A percentile compares a stretch with the other conserved stretches of the same genome.
These are phyloP conservation scores for Ostrea edulis DNA, from an alignment of 1,140 invertebrate genomes.

Conservation along the genomic window DNA sequence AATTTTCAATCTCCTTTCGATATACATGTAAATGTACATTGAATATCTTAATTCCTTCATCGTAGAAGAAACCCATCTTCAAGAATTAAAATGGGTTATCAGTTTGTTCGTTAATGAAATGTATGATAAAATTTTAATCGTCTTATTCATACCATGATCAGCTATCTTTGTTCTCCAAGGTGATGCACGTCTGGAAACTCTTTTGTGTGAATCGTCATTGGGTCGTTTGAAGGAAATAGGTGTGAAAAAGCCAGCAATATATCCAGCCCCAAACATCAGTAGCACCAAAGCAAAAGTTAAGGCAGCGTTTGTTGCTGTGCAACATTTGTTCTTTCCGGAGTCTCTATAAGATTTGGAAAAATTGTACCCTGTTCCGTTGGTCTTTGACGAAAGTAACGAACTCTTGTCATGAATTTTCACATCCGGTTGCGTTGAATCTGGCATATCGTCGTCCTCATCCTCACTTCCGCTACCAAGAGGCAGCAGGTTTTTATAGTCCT, in stretches of 20 bases:
- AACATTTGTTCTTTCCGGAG: constrained; percentile 43
- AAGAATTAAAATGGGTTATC: too few species aligned
- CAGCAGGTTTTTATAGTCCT: constrained; percentile 57
- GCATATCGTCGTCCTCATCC: constrained; percentile 53
- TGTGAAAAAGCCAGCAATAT: constrained; percentile 64
- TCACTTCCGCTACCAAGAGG: constrained; percentile 61
- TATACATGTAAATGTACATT: too few species aligned
- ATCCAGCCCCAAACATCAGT: constrained; percentile 62
- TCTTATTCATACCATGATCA: constrained; percentile 57
- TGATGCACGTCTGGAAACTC: constrained; percentile 50
- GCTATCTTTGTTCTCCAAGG: constrained; percentile 64
- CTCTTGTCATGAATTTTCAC: constrained; percentile 48
- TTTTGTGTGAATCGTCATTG: background rate
- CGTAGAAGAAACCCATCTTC: too few species aligned
- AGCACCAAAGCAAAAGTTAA: constrained; percentile 56
- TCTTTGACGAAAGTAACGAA: constrained; percentile 39
- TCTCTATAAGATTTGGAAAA: constrained; percentile 47
- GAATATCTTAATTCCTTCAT: too few species aligned
- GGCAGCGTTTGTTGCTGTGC: constrained; percentile 58
- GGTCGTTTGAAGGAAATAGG: constrained; percentile 37
- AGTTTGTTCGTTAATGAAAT: too few species aligned
- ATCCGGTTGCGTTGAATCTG: constrained; percentile 46
- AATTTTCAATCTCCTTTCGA: too few species aligned
- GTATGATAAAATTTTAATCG: background rate
- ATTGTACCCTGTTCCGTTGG: constrained; percentile 56